Base-by-base conservation (phyloP, 2,797 vertebrate species). In the Enteromius fasciolatus region DNA sequence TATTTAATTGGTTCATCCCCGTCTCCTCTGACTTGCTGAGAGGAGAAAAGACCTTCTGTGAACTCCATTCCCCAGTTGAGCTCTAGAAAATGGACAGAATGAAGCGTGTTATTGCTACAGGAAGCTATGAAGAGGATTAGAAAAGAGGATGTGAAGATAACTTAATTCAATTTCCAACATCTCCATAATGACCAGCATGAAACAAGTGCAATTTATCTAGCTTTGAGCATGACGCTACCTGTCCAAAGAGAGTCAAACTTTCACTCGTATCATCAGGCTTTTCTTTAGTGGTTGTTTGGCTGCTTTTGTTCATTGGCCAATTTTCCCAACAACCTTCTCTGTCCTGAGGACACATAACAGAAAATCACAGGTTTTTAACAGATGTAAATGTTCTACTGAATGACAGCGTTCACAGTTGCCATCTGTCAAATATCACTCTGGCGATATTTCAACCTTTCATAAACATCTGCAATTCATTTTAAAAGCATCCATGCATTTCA, bases 261-360 rank as follows among this genome's bases (percentile, higher is more conserved):
- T 91, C 90, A 1, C 85, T 72, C 15, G 84, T 86, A 39, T 83
- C n/a, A 15, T 9, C 77, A 23, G 91, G 91, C 72, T 94, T 93
- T 0, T 87, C 81, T 63, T 86, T 88, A 18, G 86, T 86, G 0
- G 92, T 87, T 31, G 91, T 90, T 64, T 28, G 90, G 80, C 85
- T 85, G 54, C 90, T 90, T 0, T 91, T 89, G 12, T 89, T 85
- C 79, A 90, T 82, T n/a, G 78, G 73, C 67, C 88, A 89, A 69
- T 90, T 92, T 52, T 87, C 83, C 44, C 87, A 75, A 36, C 28
- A 76, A 46, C 75, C 76, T 36, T 86, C 86, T 78, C 78, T 87
- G 78, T 87, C 81, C 89, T 91, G 59, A 31, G 75, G 44, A 69
- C 11, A 78, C 7, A 67, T 10, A 12, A 75, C 18, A 78, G 4